Percentiles rank a stretch among this genome's conserved stretches.
Conservation (phyloP, 2,113 vertebrate genomes). For the Menura novaehollandiae region DNA sequence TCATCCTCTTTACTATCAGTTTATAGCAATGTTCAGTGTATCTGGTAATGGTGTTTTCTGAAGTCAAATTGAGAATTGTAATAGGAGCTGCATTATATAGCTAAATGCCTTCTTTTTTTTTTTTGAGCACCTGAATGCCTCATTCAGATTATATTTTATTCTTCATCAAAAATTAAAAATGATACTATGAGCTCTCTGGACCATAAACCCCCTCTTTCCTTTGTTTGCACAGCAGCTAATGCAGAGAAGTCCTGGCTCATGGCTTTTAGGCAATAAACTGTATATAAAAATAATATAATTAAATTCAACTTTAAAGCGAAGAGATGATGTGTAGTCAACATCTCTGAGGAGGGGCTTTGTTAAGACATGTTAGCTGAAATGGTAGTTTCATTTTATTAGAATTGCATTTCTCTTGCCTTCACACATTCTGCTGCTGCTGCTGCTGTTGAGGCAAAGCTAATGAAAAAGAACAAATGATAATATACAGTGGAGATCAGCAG, state of each 20-base stretch:
- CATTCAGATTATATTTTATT: conserved; percentile 17
- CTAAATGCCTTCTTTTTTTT: background rate
- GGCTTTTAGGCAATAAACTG: background rate
- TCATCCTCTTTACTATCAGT: background rate
- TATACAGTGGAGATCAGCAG: background rate
- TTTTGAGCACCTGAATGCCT: background rate
- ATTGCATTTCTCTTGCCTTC: background rate
- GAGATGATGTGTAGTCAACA: background rate
- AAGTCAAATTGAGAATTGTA: background rate
- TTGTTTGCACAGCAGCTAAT: conserved; percentile 30
- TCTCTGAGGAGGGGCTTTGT: background rate
- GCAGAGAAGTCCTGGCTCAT: conserved; percentile 2
- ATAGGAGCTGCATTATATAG: background rate
- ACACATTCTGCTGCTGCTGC: background rate
- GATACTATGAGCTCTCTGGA: background rate
- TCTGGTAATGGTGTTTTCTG: background rate
- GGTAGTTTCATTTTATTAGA: background rate
- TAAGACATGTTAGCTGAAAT: background rate
- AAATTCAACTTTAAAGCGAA: background rate
- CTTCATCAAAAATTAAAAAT: conserved; percentile 49
- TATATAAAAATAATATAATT: conserved; percentile 46
- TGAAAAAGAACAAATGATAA: conserved; percentile 16
- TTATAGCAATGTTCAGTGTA: background rate
- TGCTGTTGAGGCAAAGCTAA: conserved; percentile 17
- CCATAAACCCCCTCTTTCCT: background rate